Evolutionary conservation across 2,888 invertebrate genomes (phyloP), one percentile per base, ranked within the genome.

Genomic region (Tillus elongatus): DNA sequence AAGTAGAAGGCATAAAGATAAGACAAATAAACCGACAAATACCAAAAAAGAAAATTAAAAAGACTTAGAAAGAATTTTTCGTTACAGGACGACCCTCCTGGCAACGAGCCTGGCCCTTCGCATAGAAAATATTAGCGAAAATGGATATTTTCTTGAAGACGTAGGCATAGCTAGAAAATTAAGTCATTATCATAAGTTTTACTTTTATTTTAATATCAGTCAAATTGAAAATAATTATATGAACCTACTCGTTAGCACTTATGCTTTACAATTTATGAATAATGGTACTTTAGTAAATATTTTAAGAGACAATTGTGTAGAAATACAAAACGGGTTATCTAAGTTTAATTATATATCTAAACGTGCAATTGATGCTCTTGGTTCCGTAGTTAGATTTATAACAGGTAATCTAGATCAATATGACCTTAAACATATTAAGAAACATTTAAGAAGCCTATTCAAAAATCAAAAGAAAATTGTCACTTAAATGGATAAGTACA

Each of bases 41-140:
- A 39, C 2, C 39, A 44, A 15, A 37, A 11, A 2, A 19, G 36
- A 28, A 44, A 46, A 36, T 4, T 46, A 15, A 47, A 39, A 36
- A 37, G 41, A 37, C 10, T 36, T 14, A 44, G 36, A 33, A 44
- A 39, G 31, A 44, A 35, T 28, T 38, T 44, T 36, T 32, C 34
- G 9, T 47, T 46, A 16, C 43, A 47, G 45, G 36, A 33, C 24
- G 15, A 30, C 9, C 31, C 39, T 44, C 26, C 15, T 38, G 35
- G 31, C 26, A 30, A 39, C 14, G 14, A 40, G 33, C 42, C 46
- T 37, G 42, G 46, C 39, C 33, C 40, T 46, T 46, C 43, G 39
- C 19, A 34, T 40, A 6, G 32, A 45, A 16, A 28, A 32, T 6
- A 19, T 19, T 19, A 19, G n/a, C 6, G 6, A 19, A 19, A 14